Base-by-base conservation (phyloP, 2,888 invertebrate genomes). In the Chirona hameri region DNA sequence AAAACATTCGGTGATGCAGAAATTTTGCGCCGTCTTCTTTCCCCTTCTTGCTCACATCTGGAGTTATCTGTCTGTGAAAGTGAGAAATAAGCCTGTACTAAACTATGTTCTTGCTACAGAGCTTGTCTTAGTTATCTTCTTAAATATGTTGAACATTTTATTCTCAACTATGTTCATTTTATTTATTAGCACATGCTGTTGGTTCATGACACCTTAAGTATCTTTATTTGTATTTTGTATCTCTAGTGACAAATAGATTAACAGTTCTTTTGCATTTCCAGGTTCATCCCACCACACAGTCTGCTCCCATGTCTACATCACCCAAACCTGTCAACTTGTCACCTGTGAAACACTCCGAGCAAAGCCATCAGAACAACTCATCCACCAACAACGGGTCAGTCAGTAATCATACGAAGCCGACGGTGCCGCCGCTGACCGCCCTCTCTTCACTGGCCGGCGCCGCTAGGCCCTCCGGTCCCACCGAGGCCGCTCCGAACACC, bases 381-480 rank as follows among this genome's bases (percentile, higher is more conserved):
- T 76, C 76, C 24, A 76, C 76, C 21, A 76, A 76, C 76, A 76
- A 76, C 46, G 76, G 76, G 39, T 76, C 76, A 9, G 76, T 76
- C 76, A 46, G 39, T 24, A 76, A 76, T 24, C 76, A 76, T 46
- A 46, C 12, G 15, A 76, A 76, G 76, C 39, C 76, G 46, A 24
- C 76, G 9, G 39, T 76, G 76, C 76, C 76, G 24, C 39, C 24
- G 24, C 76, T 76, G 10, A 76, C 76, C 39, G 76, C 76, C 46
- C 18, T 76, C 1, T 46, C 76, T 21, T 7, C 76, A 0, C 24
- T 76, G 46, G 31, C 31, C 12, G 14, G 29, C 18, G 72, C 18
- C 5, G 18, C 72, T 31, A 29, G 10, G 72, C 31, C 72, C 39
- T 39, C 39, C 7, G 39, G 39, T 7, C 39, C 7, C 39, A 39